phyloP scores from a whole-genome alignment of 2,797 vertebrate species.

The Siniperca undulata region DNA sequence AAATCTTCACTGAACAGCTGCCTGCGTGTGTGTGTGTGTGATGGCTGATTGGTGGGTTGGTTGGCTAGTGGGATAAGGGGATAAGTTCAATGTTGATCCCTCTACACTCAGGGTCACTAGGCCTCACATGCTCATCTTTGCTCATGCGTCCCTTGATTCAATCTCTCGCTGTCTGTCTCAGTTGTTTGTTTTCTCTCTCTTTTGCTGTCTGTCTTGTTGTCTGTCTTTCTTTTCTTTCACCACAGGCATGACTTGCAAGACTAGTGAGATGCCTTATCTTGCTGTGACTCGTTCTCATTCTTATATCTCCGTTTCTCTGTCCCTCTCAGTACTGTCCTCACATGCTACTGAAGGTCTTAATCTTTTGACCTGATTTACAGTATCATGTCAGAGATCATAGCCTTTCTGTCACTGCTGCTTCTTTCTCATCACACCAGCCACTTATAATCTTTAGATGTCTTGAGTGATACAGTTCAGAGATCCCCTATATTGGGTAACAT shows the following conservation, averaged over 20 bases:
- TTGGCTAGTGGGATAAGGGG: conserved; percentile 34
- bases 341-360: conserved; percentile 16
- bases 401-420: conserved; percentile 14
- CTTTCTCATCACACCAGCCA: not conserved
- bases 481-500: not conserved
- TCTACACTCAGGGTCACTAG: conserved; percentile 28
- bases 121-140: conserved; percentile 21
- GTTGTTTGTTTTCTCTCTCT: not conserved
- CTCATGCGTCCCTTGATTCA: not conserved
- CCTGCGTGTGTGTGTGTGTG: not conserved
- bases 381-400: not conserved
- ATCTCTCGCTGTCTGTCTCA: not conserved
- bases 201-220: not conserved
- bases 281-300: not conserved
- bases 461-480: no score
- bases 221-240: not conserved
- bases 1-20: conserved; percentile 19
- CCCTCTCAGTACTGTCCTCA: not conserved
- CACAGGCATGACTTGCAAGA: not conserved
- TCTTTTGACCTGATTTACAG: conserved; percentile 35
- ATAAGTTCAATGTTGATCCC: conserved; percentile 59
- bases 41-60: conserved; percentile 1
- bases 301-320: not conserved
- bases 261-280: not conserved
- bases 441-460: not conserved